Conservation (phyloP, 2,888 invertebrate genomes). For the Hyles lineata region DNA sequence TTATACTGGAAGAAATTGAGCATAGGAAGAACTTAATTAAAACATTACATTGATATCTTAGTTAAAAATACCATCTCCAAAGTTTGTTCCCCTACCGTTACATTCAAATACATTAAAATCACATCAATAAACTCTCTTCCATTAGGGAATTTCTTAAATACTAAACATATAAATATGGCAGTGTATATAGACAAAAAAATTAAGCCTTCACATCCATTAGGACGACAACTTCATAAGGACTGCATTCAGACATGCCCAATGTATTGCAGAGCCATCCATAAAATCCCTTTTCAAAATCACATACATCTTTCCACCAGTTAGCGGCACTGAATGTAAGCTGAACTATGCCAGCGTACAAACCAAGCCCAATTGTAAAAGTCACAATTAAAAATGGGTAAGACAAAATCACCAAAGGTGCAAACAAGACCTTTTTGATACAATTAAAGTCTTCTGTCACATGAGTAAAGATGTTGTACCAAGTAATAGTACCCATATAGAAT, state of each 20-base stretch:
- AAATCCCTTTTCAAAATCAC: constrained; percentile 91
- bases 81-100: constrained; percentile 49
- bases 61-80: constrained; percentile 44
- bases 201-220: constrained; percentile 84
- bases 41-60: constrained; percentile 33
- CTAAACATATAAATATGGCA: constrained; percentile 29
- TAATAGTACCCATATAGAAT: constrained; percentile 90
- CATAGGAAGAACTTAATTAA: constrained; percentile 44
- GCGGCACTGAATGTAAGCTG: constrained; percentile 88
- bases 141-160: constrained; percentile 27
- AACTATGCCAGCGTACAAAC: constrained; percentile 87
- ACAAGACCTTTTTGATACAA: constrained; percentile 85
- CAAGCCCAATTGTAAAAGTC: constrained; percentile 86
- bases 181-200: constrained; percentile 37
- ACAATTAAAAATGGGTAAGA: constrained; percentile 89
- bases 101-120: constrained; percentile 41
- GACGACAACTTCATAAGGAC: constrained; percentile 90
- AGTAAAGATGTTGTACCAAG: constrained; percentile 91
- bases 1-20: constrained; percentile 55
- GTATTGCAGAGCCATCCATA: constrained; percentile 90
- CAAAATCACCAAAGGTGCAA: constrained; percentile 88
- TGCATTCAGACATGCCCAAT: constrained; percentile 88
- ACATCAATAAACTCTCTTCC: constrained; percentile 44
- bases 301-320: constrained; percentile 89
- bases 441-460: constrained; percentile 88